Evolutionary conservation across 2,113 vertebrate genomes (phyloP), one percentile per base, ranked within the genome.

Genomic region (Actenoides lindsayi): DNA sequence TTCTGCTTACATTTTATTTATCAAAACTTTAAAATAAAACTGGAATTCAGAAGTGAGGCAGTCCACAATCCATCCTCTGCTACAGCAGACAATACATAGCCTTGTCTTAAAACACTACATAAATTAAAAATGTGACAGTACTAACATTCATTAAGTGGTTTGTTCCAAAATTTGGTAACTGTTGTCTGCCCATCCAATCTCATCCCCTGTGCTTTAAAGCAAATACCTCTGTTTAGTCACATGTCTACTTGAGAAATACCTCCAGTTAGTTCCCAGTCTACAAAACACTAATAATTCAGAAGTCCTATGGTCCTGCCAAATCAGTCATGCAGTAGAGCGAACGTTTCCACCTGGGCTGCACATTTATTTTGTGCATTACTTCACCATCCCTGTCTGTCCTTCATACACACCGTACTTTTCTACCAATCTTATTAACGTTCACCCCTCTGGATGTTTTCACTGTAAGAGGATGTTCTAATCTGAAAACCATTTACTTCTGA

Each of bases 401-500:
- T 86, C 71, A 51, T 50, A 54, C 46, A 70, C 79, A 74, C 13
- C 78, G 57, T 41, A 23, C 27, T 73, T 41, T 51, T 35, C 71
- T 31, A 42, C 15, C 12, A 35, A 50, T 54, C 28, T 50, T 69
- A 63, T 13, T 73, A 64, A 93, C 16, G 3, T 48, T 91, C 87
- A 69, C 30, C n/a, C 44, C 54, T 81, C 62, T 68, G 83, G 81
- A 93, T 70, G 42, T 93, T 90, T 81, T 85, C 80, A 79, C 44
- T 67, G 28, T 74, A 82, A 83, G 56, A 92, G 9, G n/a, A 89
- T 96, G 85, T 92, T 96, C 93, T 90, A 80, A 94, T 81, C 68
- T 39, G 27, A 92, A 96, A 96, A 96, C 64, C 90, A 90, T 92
- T 97, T 96, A 88, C 78, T 86, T 83, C 63, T 93, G 85, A 80